Evolutionary conservation across 2,888 invertebrate species (phyloP).

Genomic region (Lamellibrachia satsuma): DNA sequence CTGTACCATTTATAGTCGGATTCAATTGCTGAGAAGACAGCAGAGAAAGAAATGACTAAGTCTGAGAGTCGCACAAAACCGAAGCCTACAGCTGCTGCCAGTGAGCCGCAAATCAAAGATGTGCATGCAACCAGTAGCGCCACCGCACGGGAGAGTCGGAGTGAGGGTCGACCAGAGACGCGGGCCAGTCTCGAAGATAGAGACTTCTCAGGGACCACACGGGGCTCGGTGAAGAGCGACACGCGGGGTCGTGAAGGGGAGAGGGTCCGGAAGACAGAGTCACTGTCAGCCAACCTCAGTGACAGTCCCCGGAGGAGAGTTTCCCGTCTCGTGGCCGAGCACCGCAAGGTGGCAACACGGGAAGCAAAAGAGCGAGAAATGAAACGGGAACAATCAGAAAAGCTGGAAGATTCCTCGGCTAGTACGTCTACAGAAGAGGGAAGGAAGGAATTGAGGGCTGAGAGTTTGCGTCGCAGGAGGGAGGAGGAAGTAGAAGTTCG

Average conservation of each 20-base stretch:
- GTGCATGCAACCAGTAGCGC: neutral
- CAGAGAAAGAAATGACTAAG: slow-evolving; percentile 23
- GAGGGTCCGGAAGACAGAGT: neutral
- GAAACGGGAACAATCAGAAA: slow-evolving; percentile 34
- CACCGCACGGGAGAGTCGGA: slow-evolving; percentile 5
- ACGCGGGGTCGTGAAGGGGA: neutral
- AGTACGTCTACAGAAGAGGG: neutral
- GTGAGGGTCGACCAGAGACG: neutral
- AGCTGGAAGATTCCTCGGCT: slow-evolving; percentile 24
- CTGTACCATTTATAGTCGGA: neutral
- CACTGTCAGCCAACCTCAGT: neutral
- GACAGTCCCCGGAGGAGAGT: neutral
- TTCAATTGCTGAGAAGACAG: slow-evolving; percentile 32
- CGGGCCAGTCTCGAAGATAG: neutral
- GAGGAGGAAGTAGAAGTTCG: slow-evolving; percentile 33
- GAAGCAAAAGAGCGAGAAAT: slow-evolving; percentile 14
- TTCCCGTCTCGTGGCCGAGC: neutral
- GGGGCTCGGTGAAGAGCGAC: neutral
- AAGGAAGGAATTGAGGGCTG: neutral
- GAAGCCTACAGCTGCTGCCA: neutral
- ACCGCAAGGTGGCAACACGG: neutral
- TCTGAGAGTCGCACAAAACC: neutral
- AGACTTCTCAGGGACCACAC: neutral
- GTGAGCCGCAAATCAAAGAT: neutral
- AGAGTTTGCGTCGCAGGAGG: slow-evolving; percentile 22